phyloP scores from a whole-genome alignment of 1,140 invertebrate species.

The Coptotermes formosanus region DNA sequence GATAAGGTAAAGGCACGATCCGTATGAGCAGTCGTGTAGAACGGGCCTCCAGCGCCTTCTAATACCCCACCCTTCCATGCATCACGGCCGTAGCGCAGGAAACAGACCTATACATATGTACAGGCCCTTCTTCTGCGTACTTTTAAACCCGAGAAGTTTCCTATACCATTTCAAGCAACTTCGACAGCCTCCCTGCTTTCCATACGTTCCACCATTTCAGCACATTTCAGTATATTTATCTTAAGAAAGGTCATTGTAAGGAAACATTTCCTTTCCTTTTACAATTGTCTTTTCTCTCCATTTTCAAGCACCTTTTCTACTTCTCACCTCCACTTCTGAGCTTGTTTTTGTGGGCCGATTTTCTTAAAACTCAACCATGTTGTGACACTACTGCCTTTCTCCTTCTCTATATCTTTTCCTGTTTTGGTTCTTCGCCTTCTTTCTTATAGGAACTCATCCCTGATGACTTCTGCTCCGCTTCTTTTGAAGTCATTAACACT shows the following conservation, averaged over 20 bases:
- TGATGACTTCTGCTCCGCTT: neutral
- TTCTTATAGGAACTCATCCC: neutral
- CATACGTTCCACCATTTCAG: neutral
- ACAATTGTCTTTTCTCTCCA: neutral
- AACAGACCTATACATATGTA: no score
- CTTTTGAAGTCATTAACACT: neutral
- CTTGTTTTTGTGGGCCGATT: neutral
- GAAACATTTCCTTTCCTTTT: no score
- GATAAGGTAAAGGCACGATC: no score
- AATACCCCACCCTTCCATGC: no score
- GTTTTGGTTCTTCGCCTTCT: neutral
- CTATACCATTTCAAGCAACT: neutral
- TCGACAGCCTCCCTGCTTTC: neutral
- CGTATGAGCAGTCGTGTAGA: no score
- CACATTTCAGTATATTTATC: neutral
- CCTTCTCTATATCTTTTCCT: neutral
- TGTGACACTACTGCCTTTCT: neutral
- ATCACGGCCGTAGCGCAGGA: no score
- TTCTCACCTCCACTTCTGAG: neutral
- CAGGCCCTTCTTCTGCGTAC: no score
- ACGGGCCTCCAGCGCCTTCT: no score
- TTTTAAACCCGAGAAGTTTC: no score
- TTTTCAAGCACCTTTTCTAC: neutral
- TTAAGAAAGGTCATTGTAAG: neutral
- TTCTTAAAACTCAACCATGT: neutral